Evolutionary conservation across 2,888 invertebrate genomes (phyloP), one percentile per base, ranked within the genome.

Genomic region (Aleiodes alternator): DNA sequence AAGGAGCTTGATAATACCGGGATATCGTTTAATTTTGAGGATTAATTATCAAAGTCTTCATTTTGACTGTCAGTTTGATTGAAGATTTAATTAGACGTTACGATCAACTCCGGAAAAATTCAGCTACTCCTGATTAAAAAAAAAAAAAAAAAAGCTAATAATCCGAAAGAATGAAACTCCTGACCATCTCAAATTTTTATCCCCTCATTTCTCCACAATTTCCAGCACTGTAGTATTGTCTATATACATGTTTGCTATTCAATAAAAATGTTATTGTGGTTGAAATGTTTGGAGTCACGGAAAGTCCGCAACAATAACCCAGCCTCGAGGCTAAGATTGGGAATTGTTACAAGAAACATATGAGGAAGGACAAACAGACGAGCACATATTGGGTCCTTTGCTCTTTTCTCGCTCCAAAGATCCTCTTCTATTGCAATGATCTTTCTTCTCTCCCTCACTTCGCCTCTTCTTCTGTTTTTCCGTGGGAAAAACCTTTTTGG

Each of bases 241-340:
- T 64, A 43, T 64, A 75, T 75, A 79, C 72, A 81, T 79, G 79
- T 82, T 81, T 82, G 83, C 83, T 85, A 83, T 85, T 84, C 82
- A 82, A 86, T 85, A 84, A 85, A 86, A 86, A 82, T 83, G 81
- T 85, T 85, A 85, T 84, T 83, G 83, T 82, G 81, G 79, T 56
- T 34, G 34, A 76, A 79, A 79, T 68, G 64, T 64, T 51, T 55
- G 72, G 78, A 76, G 79, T 80, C 80, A 76, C 80, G 76, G 73
- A 77, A 51, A 51, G 53, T 68, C 79, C 76, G 79, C 73, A 68
- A 78, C 80, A 85, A 84, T 82, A 85, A 83, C 79, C 78, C 76
- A 72, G 75, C 66, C 75, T 69, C 51, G 73, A 71, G 79, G 78
- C 78, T 50, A 76, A 81, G 80, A 84, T 81, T 83, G 84, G 80